A percentile compares a stretch with the other conserved stretches of the same genome.
phyloP scores from a whole-genome alignment of 2,113 vertebrate genomes.

The Motacilla alba region DNA sequence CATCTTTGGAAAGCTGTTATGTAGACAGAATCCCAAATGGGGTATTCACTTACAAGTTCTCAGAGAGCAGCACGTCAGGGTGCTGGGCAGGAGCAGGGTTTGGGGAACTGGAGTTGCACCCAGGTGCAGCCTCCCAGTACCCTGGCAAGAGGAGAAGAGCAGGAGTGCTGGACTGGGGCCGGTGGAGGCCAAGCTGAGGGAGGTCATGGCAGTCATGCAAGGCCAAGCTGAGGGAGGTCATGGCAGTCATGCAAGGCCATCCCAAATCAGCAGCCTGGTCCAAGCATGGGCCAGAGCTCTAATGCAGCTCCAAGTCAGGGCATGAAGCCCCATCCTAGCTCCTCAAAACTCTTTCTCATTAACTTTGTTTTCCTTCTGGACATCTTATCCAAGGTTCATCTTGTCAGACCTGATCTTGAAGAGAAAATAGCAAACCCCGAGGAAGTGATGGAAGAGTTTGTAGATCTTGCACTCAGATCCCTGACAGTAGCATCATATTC shows the following conservation, averaged over 20 bases:
- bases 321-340: background rate
- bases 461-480: background rate
- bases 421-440: background rate
- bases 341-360: background rate
- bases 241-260: accelerated
- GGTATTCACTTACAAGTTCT: background rate
- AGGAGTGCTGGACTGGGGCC: too few species aligned
- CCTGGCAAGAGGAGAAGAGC: background rate
- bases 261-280: background rate
- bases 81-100: background rate
- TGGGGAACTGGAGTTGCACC: background rate
- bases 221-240: background rate
- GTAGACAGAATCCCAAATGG: background rate
- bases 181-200: background rate
- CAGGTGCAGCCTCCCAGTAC: background rate
- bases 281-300: background rate
- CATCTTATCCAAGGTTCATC: background rate
- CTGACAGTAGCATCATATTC: background rate
- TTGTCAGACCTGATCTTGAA: background rate
- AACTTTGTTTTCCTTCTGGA: background rate
- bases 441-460: background rate
- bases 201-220: background rate
- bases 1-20: background rate
- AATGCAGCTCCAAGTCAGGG: background rate
- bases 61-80: background rate